A percentile compares a stretch with the other conserved stretches of the same genome.
Conservation (phyloP, 1,140 invertebrate genomes). For the Drosophila kohkoa region DNA sequence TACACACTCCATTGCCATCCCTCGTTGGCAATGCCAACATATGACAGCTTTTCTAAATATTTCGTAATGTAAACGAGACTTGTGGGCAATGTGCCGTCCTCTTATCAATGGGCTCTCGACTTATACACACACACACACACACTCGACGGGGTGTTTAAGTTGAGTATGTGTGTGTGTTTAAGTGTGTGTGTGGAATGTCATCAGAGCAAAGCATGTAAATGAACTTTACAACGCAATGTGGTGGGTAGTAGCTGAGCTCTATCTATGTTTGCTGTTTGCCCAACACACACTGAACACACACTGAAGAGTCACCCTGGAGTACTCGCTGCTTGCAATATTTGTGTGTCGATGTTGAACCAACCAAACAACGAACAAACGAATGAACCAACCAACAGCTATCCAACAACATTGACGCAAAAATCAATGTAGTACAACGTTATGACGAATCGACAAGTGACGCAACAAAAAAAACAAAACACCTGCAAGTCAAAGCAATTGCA, state of each 20-base stretch:
- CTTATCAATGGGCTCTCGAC: constrained; percentile 78
- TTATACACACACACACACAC: constrained; percentile 54
- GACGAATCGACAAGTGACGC: constrained; percentile 39
- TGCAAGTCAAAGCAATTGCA: background rate
- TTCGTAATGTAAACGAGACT: constrained; percentile 69
- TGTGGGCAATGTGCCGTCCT: constrained; percentile 36
- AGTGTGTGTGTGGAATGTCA: constrained; percentile 72
- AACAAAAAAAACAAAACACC: constrained; percentile 13
- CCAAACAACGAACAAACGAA: constrained; percentile 8
- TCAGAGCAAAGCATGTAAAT: constrained; percentile 79
- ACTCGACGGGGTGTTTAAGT: constrained; percentile 16
- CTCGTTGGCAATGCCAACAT: constrained; percentile 18
- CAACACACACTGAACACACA: constrained; percentile 51
- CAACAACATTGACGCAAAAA: constrained; percentile 61
- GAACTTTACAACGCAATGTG: constrained; percentile 77
- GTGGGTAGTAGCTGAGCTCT: constrained; percentile 46
- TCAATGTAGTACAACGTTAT: constrained; percentile 61
- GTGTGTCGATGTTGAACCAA: constrained; percentile 4
- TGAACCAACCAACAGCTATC: background rate
- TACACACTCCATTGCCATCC: constrained; percentile 13
- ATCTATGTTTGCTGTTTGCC: constrained; percentile 39
- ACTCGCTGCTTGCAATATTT: constrained; percentile 52
- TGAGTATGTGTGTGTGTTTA: constrained; percentile 48
- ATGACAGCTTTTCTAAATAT: constrained; percentile 68
- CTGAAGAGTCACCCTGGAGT: constrained; percentile 51